phyloP scores from a whole-genome alignment of 2,113 vertebrate species.

The Actenoides hombroni region DNA sequence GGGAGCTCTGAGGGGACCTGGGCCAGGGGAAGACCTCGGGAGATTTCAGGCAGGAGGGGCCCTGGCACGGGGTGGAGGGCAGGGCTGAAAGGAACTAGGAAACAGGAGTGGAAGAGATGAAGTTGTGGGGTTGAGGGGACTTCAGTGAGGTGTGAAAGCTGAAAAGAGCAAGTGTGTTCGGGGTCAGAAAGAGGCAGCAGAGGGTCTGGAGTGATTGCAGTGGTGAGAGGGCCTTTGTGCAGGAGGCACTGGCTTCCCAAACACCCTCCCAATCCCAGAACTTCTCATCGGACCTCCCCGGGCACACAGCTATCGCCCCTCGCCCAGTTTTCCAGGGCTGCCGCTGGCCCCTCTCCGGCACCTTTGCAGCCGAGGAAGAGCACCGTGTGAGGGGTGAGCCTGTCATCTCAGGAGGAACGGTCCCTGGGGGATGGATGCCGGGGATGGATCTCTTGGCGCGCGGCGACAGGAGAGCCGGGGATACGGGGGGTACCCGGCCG shows the following conservation, averaged over 20 bases:
- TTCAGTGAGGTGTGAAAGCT: rapidly evolving
- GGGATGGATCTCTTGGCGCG: neutral
- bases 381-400: neutral
- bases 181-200: neutral
- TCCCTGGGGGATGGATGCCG: neutral
- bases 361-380: neutral
- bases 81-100: neutral
- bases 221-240: neutral
- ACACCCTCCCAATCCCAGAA: neutral
- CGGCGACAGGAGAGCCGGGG: neutral
- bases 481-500: neutral
- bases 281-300: too few species aligned
- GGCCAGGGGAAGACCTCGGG: neutral
- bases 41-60: neutral
- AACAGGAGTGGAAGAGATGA: neutral
- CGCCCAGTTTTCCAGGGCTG: neutral
- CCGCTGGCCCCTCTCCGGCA: neutral
- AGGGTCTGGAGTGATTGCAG: neutral
- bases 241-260: neutral
- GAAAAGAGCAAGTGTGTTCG: neutral
- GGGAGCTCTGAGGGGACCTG: rapidly evolving
- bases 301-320: too few species aligned
- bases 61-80: neutral
- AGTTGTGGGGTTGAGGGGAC: rapidly evolving
- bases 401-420: neutral